Evolutionary conservation across 2,113 vertebrate species (phyloP), one percentile per base, ranked within the genome.

Genomic region (Bufo bufo): DNA sequence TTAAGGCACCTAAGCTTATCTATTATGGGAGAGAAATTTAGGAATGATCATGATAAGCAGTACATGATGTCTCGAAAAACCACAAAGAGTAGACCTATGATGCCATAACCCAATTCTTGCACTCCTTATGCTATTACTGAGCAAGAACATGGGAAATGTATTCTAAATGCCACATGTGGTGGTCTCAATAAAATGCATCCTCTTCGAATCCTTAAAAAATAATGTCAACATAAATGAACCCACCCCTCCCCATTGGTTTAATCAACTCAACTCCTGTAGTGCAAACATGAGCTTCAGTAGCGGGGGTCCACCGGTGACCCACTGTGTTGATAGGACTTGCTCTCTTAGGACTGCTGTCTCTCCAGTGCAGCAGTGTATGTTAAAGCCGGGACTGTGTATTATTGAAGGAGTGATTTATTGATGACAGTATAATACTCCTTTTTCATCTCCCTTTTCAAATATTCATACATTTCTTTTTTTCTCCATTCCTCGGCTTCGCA

Each of bases 381-480:
- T 84, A 72, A 72, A 84, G 71, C 49, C 14, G 33, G 65, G 65
- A 54, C 66, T 72, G 66, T 56, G 50, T 17, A 52, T 52, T 71
- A 84, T 71, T 84, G 65, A 69, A 71, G 82, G 65, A 52, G 0
- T 84, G 82, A 54, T 85, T 85, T 58, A 85, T 74, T 74, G n/a
- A 74, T 85, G 83, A 74, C 66, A 33, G 4, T 58, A 75, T 74
- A 59, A 74, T 74, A 47, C 69, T 75, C 72, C 66, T 74, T 52
- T 69, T 71, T 56, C 81, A 72, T 54, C 50, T 50, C 65, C 49
- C 63, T 14, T 58, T 2, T 58, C 16, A 84, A 84, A 84, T 72
- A 84, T 84, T 71, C 23, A 84, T 84, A 56, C 65, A 72, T 84
- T 69, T 84, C 72, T 84, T 71, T 84, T 74, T 16, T 43, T 66